Base-by-base conservation (phyloP, 2,113 vertebrate genomes). In the Anguilla rostrata region DNA sequence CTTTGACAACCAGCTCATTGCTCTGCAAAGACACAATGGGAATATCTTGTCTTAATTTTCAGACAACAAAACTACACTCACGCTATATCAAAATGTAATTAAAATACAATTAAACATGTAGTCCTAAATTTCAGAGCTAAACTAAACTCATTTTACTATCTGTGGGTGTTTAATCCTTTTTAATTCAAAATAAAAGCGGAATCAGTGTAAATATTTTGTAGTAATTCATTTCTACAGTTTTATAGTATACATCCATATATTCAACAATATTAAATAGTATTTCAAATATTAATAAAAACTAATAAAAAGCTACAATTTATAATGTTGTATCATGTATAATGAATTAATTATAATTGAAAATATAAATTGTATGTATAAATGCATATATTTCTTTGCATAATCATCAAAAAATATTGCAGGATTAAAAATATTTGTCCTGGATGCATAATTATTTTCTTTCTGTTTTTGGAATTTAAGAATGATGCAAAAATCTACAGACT, bases 1-100 rank as follows among this genome's bases (percentile, higher is more conserved):
- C 83, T 29, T 46, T 82, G 49, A 86, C 53, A 81, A 63, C n/a
- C 26, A 82, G 85, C 56, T 71, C 56, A 57, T 86, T 82, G 40
- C 80, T 46, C 20, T 56, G 41, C 71, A 60, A 7, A 26, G n/a
- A 60, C 26, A 66, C 56, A 86, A 71, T 71, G 40, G n/a, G n/a
- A 34, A 86, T 26, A 22, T 80, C 29, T 26, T 79, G n/a, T 46
- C 29, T 40, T n/a, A 75, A 46, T 85, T 57, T 80, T 56, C 8
- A 18, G 39, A n/a, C 9, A 39, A 40, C 41, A 81, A 81, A 41
- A 40, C 41, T 40, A 41, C 60, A 66, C 22, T 66, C 60, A 20
- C 39, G 3, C 6, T 14, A 80, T 80, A 5, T 41, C 39, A 81
- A 81, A 41, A 41, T 81, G 20, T 26, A 40, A 34, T 41, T 14